Evolutionary conservation across 2,797 vertebrate species (phyloP).

Genomic region (Gymnothorax javanicus): DNA sequence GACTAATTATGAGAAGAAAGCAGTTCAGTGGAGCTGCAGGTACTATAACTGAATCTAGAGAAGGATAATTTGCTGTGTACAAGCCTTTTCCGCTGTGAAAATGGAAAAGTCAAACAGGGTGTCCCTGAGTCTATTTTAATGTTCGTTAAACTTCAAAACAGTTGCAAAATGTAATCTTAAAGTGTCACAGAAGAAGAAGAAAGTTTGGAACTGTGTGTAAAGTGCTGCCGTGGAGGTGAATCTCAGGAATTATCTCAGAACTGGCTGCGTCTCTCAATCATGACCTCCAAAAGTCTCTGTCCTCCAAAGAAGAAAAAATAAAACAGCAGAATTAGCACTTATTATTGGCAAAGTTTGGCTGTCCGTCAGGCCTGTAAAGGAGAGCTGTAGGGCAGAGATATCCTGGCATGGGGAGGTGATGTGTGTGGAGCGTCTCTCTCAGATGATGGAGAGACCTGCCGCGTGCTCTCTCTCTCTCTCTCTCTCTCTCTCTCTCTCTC

Average conservation of each 20-base stretch:
- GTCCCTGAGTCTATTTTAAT: background rate
- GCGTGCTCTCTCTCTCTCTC: background rate
- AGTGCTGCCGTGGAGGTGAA: constrained; percentile 35
- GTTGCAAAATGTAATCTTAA: background rate
- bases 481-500: too few relatives aligned
- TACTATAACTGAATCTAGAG: background rate
- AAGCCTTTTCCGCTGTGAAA: background rate
- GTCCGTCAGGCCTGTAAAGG: constrained; percentile 6
- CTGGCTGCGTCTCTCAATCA: constrained; percentile 55
- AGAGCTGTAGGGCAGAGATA: background rate
- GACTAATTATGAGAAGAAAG: background rate
- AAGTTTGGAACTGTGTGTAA: background rate
- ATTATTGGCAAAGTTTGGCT: background rate
- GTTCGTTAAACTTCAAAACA: background rate
- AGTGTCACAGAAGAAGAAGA: background rate
- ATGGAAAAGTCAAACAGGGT: background rate
- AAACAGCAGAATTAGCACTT: background rate
- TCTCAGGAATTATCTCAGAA: constrained; percentile 53
- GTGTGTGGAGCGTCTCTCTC: constrained; percentile 47
- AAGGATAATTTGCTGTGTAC: background rate
- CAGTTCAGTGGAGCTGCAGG: background rate
- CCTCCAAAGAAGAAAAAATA: background rate
- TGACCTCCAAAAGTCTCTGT: constrained; percentile 41
- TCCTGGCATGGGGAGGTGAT: constrained; percentile 7
- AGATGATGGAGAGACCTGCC: constrained; percentile 58